These are phyloP conservation scores for Calameuta idolon DNA, from an alignment of 2,888 invertebrate genomes.

Conservation along the genomic window DNA sequence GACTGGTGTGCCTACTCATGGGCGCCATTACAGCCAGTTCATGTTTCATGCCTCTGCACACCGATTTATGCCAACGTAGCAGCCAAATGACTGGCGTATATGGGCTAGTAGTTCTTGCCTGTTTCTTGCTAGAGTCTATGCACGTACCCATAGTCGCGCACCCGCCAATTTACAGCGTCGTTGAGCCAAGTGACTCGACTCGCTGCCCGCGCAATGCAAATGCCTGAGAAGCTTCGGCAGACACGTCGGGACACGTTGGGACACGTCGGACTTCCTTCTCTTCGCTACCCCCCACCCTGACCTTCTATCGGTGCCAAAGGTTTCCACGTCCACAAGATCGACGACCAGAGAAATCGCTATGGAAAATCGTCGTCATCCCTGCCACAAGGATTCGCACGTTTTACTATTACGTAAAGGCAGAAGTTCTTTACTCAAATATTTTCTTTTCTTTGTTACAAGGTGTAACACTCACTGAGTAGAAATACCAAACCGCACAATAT, in stretches of 20 bases:
- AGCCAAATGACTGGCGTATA: conserved; percentile 6
- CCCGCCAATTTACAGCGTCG: background rate
- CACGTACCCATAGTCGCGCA: background rate
- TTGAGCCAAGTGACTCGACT: background rate
- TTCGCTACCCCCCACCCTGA: background rate
- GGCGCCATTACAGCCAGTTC: conserved; percentile 1
- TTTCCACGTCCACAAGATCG: background rate
- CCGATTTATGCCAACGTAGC: conserved; percentile 5
- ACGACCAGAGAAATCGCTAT: background rate
- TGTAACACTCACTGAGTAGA: background rate
- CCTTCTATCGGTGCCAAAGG: background rate
- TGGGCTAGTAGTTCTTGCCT: conserved; percentile 7
- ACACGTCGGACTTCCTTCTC: background rate
- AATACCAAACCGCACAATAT: background rate
- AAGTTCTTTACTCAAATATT: background rate
- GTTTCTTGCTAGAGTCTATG: background rate
- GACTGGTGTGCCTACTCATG: background rate
- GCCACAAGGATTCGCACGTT: background rate
- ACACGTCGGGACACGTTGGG: background rate
- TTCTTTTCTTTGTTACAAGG: background rate
- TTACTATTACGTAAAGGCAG: background rate
- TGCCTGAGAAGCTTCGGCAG: background rate
- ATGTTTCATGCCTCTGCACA: conserved; percentile 7
- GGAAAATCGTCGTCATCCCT: background rate
- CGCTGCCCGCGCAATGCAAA: background rate